Base-by-base conservation (phyloP, 1,140 invertebrate species). In the Chlorops oryzae region DNA sequence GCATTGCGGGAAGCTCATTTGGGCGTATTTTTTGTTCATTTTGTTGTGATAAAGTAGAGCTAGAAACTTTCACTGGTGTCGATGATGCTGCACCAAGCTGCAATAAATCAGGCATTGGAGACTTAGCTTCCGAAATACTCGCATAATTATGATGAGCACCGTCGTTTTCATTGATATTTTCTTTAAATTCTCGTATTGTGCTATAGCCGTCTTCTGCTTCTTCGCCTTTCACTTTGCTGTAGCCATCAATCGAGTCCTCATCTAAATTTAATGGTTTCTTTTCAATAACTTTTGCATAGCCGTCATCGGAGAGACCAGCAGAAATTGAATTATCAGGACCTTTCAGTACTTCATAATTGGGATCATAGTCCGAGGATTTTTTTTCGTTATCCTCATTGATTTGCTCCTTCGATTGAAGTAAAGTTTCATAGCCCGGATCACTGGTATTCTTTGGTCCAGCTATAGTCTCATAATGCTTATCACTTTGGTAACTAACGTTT, bases 321-420 rank as follows among this genome's bases (percentile, higher is more conserved):
- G 54, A 71, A n/a, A 22, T 54, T 46, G 38, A 52, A 52, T 48
- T 37, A 18, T 32, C 37, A 9, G 47, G 41, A 10, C 77, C 77
- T 51, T 79, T 75, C 17, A 86, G 60, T 32, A 83, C 78, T 65
- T 88, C 84, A 57, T 87, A 87, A 62, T 85, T 87, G 1, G 83
- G 82, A 74, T 86, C 81, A 2, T 76, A 76, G 52, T 81, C 78
- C 0, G 78, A 80, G 27, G 59, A 61, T 43, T 63, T 63, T 46
- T 59, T 63, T 59, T 43, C 32, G 23, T 38, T 40, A 22, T 50
- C 47, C 20, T 55, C 40, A 51, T 37, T 65, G 28, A 45, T 32
- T 44, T 32, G 27, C 59, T 46, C 50, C 9, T 38, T 43, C 10
- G 37, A 32, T 44, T 51, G 51, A 49, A 74, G 50, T 54, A 66